These are phyloP conservation scores for Urosaurus nigricauda DNA, from an alignment of 2,797 vertebrate species.

Conservation along the genomic window DNA sequence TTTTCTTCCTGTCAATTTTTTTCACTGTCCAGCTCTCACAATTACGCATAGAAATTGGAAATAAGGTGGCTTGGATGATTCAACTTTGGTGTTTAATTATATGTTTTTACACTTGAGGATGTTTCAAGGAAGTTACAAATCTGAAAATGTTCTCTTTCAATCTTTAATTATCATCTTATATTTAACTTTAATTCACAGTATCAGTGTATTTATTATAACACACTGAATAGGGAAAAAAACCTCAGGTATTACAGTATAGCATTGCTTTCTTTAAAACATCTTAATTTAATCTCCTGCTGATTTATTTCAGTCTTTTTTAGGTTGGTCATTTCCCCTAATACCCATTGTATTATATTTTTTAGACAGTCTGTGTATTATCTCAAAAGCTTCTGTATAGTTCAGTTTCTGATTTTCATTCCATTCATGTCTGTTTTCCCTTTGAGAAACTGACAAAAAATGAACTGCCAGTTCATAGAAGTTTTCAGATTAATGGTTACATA, in stretches of 20 bases:
- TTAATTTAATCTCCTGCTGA: neutral
- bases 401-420: neutral
- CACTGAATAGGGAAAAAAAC: neutral
- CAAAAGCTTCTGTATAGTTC: neutral
- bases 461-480: neutral
- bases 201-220: neutral
- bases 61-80: too few species aligned
- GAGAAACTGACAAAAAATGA: constrained; percentile 1
- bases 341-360: constrained; percentile 6
- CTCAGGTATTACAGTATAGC: neutral
- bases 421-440: neutral
- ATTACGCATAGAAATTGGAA: too few species aligned
- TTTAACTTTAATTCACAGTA: neutral
- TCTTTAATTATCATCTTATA: neutral
- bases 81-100: too few species aligned
- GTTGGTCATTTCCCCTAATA: constrained; percentile 16
- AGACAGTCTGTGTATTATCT: neutral
- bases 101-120: too few species aligned
- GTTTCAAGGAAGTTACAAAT: too few species aligned
- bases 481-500: constrained; percentile 17
- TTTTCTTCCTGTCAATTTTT: too few species aligned
- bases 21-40: too few species aligned
- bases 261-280: neutral
- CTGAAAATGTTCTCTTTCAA: neutral
- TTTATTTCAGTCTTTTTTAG: constrained; percentile 1